phyloP scores from a whole-genome alignment of 2,113 vertebrate genomes.

The Danio rerio region DNA sequence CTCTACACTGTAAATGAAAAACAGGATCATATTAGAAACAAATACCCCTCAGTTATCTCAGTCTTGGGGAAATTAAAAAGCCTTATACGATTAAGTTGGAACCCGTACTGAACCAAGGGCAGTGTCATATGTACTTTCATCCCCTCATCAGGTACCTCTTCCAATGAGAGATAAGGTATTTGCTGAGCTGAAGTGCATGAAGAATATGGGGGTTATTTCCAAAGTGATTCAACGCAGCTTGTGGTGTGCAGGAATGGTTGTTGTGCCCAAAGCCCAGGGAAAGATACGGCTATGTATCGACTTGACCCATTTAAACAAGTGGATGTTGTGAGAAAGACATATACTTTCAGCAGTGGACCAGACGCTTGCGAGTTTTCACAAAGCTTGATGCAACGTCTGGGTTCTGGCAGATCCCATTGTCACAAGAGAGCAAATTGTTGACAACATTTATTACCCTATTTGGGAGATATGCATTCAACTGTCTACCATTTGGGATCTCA shows the following conservation, averaged over 20 bases:
- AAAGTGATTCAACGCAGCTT: slow-evolving; percentile 10
- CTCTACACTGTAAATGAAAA: slow-evolving; percentile 22
- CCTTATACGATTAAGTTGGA: slow-evolving; percentile 42
- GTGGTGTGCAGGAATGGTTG: slow-evolving; percentile 47
- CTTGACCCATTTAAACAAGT: slow-evolving; percentile 38
- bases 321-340: slow-evolving; percentile 23
- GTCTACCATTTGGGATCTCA: slow-evolving; percentile 10
- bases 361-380: slow-evolving; percentile 33
- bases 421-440: not conserved
- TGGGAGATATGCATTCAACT: not conserved
- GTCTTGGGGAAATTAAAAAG: slow-evolving; percentile 43
- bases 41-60: slow-evolving; percentile 41
- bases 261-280: not conserved
- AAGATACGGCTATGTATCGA: slow-evolving; percentile 8
- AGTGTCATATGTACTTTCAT: slow-evolving; percentile 35
- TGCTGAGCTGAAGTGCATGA: slow-evolving; percentile 30
- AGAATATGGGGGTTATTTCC: slow-evolving; percentile 41
- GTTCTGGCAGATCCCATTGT: slow-evolving; percentile 44
- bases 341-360: slow-evolving; percentile 41
- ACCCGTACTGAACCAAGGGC: no score
- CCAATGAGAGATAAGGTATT: slow-evolving; percentile 20
- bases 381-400: slow-evolving; percentile 31
- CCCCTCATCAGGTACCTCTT: slow-evolving; percentile 16
- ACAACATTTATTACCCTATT: slow-evolving; percentile 43
- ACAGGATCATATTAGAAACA: slow-evolving; percentile 19